Evolutionary conservation across 2,888 invertebrate genomes (phyloP).

Genomic region (Cotesia congregata): DNA sequence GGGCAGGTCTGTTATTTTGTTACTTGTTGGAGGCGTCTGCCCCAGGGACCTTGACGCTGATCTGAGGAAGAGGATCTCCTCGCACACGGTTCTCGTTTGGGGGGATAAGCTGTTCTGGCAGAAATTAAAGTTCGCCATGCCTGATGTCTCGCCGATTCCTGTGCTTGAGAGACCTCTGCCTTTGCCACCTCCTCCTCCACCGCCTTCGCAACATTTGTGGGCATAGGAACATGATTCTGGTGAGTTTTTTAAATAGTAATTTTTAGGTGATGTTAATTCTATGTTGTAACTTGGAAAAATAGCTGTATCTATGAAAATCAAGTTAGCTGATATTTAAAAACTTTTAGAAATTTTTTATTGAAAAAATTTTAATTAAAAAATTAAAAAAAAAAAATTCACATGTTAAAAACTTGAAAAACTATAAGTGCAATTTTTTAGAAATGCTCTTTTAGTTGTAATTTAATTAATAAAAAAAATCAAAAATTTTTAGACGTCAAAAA

Average conservation of each 20-base stretch:
- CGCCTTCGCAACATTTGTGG: slow-evolving; percentile 81
- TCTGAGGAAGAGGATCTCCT: slow-evolving; percentile 89
- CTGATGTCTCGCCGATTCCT: slow-evolving; percentile 74
- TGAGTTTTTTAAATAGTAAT: neutral
- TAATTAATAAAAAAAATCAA: no score
- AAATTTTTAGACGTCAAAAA: no score
- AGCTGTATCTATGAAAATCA: no score
- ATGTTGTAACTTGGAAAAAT: no score
- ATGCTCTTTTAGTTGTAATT: no score
- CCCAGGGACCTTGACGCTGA: slow-evolving; percentile 92
- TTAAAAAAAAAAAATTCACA: no score
- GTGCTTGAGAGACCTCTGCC: slow-evolving; percentile 66
- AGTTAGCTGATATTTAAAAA: no score
- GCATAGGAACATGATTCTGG: slow-evolving; percentile 74
- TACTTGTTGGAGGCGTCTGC: slow-evolving; percentile 90
- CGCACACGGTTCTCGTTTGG: slow-evolving; percentile 93
- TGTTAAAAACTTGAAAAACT: no score
- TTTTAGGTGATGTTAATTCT: no score
- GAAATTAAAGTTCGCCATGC: slow-evolving; percentile 92
- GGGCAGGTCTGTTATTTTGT: slow-evolving; percentile 88
- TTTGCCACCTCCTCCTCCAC: slow-evolving; percentile 71
- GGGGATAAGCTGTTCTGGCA: slow-evolving; percentile 98
- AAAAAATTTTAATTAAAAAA: no score
- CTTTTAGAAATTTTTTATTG: no score
- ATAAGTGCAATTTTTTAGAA: no score